Percentiles rank a stretch among this genome's conserved stretches.
Conservation (phyloP, 1,140 invertebrate genomes). For the Drosophila novamexicana region DNA sequence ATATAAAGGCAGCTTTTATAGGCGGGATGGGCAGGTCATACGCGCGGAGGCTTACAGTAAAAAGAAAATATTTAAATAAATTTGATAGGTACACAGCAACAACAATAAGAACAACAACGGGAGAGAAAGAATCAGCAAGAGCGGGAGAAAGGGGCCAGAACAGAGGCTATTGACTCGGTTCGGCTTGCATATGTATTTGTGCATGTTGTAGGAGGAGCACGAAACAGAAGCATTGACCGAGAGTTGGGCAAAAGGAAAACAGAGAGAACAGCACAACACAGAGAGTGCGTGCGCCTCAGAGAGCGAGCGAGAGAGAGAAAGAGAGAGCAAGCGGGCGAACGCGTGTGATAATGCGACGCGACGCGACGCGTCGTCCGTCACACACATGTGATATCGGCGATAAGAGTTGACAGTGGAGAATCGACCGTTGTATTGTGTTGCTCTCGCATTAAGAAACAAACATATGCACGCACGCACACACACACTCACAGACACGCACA, state of each 20-base stretch:
- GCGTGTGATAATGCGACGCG: conserved; percentile 68
- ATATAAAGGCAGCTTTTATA: neutral
- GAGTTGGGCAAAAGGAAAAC: conserved; percentile 60
- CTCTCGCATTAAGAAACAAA: conserved; percentile 25
- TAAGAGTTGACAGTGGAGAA: conserved; percentile 67
- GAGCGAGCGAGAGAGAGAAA: conserved; percentile 13
- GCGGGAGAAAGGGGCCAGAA: conserved; percentile 10
- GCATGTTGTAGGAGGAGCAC: conserved; percentile 53
- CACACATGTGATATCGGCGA: conserved; percentile 69
- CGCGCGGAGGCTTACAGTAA: conserved; percentile 11
- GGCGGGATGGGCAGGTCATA: neutral
- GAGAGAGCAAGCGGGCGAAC: neutral
- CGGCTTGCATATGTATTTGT: conserved; percentile 25
- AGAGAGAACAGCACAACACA: conserved; percentile 11
- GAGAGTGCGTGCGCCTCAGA: conserved; percentile 15
- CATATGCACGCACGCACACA: neutral
- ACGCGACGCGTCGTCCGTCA: conserved; percentile 20
- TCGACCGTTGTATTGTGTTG: conserved; percentile 13
- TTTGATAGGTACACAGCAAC: conserved; percentile 66
- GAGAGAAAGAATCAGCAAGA: neutral
- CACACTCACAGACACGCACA: neutral
- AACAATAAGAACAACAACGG: conserved; percentile 30
- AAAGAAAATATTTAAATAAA: conserved; percentile 73
- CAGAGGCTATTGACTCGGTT: conserved; percentile 74
- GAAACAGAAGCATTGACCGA: conserved; percentile 73